Evolutionary conservation across 2,113 vertebrate genomes (phyloP), one percentile per base, ranked within the genome.

Genomic region (Tiliqua scincoides): DNA sequence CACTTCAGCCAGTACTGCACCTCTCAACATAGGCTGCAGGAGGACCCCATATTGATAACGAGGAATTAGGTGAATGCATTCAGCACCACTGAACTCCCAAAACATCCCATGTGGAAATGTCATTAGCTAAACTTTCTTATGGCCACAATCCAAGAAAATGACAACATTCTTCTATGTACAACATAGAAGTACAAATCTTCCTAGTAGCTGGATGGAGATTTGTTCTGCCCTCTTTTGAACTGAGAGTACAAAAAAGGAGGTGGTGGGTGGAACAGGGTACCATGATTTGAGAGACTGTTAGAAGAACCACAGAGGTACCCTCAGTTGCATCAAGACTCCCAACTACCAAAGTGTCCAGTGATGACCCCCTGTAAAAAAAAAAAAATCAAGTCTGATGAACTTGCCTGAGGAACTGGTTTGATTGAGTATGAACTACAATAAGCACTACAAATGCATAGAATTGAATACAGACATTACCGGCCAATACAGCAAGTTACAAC

Each of bases 401-500:
- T 79, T 86, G 71, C 86, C 40, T 62, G 87, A 84, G 76, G 83
- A 65, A 85, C 40, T 86, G 85, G 82, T 85, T 40, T 86, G 85
- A 89, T 0, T 80, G 88, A 75, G 86, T 90, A 77, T 54, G n/a
- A n/a, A 74, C 43, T 8, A 0, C 14, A 0, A 20, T 83, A 79
- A 84, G 30, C 70, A 78, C 87, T 67, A 85, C 1, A 75, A 74
- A 84, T 8, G 81, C 0, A 1, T 0, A 40, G 81, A 80, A 86
- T 62, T 68, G 80, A 54, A 86, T 86, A 86, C 27, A 86, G 77
- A 65, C 79, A 8, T 65, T 2, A 4, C 0, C 6, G 0, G 3
- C 62, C 30, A 62, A 79, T 57, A 89, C 85, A 83, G 48, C 30
- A 77, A 78, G 74, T 30, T 14, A 15, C 54, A 9, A 81, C 27